Percentiles rank a stretch among this genome's conserved stretches.
These are phyloP conservation scores for Nowickia ferox DNA, from an alignment of 2,888 invertebrate species.

Conservation along the genomic window DNA sequence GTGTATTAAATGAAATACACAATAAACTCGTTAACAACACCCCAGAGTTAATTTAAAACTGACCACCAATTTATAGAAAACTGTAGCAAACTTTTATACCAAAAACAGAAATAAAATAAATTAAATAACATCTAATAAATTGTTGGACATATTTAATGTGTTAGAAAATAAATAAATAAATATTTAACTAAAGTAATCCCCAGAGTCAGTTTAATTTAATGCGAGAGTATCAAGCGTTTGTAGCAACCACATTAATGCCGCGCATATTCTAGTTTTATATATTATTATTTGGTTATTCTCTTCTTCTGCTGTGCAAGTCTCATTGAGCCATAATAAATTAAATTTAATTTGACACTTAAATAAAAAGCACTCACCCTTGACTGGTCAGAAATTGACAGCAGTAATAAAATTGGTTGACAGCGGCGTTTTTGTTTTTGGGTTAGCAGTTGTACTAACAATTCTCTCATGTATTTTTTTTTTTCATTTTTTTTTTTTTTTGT, in stretches of 20 bases:
- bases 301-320: constrained; percentile 50
- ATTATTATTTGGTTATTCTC: background rate
- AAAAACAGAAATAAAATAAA: background rate
- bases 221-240: constrained; percentile 17
- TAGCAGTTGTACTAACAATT: constrained; percentile 30
- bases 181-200: constrained; percentile 37
- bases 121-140: background rate
- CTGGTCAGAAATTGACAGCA: constrained; percentile 29
- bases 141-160: background rate
- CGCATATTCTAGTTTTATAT: constrained; percentile 12
- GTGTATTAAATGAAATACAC: constrained; percentile 10
- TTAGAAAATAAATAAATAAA: constrained; percentile 11
- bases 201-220: constrained; percentile 50
- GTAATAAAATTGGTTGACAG: constrained; percentile 16
- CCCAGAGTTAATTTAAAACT: background rate
- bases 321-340: constrained; percentile 67
- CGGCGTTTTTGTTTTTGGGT: background rate
- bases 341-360: constrained; percentile 69
- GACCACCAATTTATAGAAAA: constrained; percentile 12
- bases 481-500: background rate
- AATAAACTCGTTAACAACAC: constrained; percentile 39
- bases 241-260: background rate
- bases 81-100: background rate
- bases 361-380: constrained; percentile 63
- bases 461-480: constrained; percentile 6